Conservation (phyloP, 1,140 invertebrate species). For the Cydia splendana region DNA sequence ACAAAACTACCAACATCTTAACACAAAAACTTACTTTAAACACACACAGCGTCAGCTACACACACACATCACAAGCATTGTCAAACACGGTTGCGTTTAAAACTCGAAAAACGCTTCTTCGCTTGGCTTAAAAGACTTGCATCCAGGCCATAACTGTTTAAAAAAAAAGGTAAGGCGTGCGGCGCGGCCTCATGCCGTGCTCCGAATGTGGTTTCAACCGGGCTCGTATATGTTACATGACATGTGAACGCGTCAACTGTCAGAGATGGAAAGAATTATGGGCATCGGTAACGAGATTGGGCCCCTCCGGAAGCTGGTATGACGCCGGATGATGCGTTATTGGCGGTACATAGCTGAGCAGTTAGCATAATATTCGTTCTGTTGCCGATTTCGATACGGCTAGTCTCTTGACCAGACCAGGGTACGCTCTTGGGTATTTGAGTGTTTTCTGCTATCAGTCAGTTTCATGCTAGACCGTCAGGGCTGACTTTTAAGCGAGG, state of each 20-base stretch:
- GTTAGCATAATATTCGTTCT: neutral
- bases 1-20: neutral
- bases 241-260: constrained; percentile 56
- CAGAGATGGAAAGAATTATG: constrained; percentile 57
- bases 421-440: no score
- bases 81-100: constrained; percentile 34
- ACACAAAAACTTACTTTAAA: constrained; percentile 24
- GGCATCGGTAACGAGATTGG: constrained; percentile 35
- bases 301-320: constrained; percentile 46
- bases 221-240: constrained; percentile 56
- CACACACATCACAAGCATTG: constrained; percentile 22
- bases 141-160: no score
- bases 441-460: no score
- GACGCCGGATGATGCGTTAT: constrained; percentile 1
- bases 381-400: neutral
- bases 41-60: constrained; percentile 23
- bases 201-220: constrained; percentile 51
- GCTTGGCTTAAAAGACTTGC: constrained; percentile 49
- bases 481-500: no score
- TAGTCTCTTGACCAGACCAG: no score
- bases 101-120: constrained; percentile 39
- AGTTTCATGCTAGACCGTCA: no score
- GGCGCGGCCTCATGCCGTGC: constrained; percentile 62
- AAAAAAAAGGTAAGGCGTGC: constrained; percentile 54
- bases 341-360: constrained; percentile 14